Evolutionary conservation across 2,113 vertebrate genomes (phyloP).

Genomic region (Scytalopus superciliaris): DNA sequence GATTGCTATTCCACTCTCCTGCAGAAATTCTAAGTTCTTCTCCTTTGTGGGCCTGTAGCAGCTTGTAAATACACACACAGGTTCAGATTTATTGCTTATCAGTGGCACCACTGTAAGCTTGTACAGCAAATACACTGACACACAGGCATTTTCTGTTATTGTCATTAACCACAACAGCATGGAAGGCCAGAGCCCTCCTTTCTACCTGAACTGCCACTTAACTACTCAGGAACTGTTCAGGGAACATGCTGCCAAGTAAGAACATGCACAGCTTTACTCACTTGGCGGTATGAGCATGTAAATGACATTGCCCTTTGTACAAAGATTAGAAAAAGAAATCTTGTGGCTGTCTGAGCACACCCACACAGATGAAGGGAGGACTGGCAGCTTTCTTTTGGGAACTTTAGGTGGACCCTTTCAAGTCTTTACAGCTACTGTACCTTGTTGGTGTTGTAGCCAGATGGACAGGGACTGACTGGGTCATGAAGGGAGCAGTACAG

Average conservation of each 20-base stretch:
- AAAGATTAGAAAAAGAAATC: neutral
- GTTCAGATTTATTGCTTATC: neutral
- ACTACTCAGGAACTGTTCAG: neutral
- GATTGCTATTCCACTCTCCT: neutral
- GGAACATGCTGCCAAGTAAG: neutral
- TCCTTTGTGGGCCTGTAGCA: neutral
- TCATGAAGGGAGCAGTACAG: slow-evolving; percentile 92
- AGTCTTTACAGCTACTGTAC: slow-evolving; percentile 64
- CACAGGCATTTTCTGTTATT: neutral
- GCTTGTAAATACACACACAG: neutral
- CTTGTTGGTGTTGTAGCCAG: slow-evolving; percentile 92
- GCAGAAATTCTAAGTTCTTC: neutral
- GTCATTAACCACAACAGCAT: neutral
- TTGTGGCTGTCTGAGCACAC: neutral
- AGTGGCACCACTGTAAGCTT: neutral
- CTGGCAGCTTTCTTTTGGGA: neutral
- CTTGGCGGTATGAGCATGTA: neutral
- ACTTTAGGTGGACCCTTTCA: neutral
- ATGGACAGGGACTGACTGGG: slow-evolving; percentile 75
- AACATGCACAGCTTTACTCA: neutral
- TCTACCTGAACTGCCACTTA: neutral
- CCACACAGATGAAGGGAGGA: neutral
- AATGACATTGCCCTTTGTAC: neutral
- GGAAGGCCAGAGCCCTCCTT: neutral
- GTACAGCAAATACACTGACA: neutral